These are phyloP conservation scores for Macrocentrus cingulum DNA, from an alignment of 1,140 invertebrate species.

Conservation along the genomic window DNA sequence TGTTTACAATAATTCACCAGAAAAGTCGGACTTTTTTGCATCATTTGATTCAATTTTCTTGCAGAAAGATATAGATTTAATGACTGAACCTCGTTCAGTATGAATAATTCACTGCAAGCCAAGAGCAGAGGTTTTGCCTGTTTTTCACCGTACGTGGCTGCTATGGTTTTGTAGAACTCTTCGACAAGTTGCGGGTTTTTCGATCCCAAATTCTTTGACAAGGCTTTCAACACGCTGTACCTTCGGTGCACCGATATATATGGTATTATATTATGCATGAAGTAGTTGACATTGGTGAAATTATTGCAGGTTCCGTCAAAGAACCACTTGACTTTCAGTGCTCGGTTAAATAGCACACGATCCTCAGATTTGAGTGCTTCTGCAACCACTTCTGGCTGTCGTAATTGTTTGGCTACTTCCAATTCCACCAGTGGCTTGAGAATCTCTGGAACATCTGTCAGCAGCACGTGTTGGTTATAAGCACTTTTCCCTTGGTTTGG, in stretches of 20 bases:
- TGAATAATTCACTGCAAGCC: slow-evolving; percentile 6
- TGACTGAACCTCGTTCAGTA: slow-evolving; percentile 10
- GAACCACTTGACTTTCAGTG: slow-evolving; percentile 36
- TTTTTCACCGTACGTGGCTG: slow-evolving; percentile 22
- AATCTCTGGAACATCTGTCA: slow-evolving; percentile 27
- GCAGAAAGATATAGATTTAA: slow-evolving; percentile 19
- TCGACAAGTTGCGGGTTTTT: slow-evolving; percentile 27
- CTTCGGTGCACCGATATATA: slow-evolving; percentile 36
- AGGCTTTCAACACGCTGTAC: slow-evolving; percentile 32
- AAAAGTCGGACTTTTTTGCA: slow-evolving; percentile 34
- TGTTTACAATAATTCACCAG: slow-evolving; percentile 39
- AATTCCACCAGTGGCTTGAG: slow-evolving; percentile 33
- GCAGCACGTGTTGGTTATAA: too few species aligned
- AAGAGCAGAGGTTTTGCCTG: slow-evolving; percentile 24
- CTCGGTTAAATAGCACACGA: slow-evolving; percentile 31
- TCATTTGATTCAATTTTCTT: slow-evolving; percentile 27
- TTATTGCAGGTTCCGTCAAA: slow-evolving; percentile 32
- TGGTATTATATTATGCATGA: slow-evolving; percentile 35
- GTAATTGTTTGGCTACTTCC: slow-evolving; percentile 34
- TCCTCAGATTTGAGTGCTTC: slow-evolving; percentile 40
- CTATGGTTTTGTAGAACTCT: slow-evolving; percentile 31
- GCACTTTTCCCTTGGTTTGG: too few species aligned
- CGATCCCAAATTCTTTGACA: slow-evolving; percentile 24
- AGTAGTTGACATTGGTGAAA: slow-evolving; percentile 33
- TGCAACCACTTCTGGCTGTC: slow-evolving; percentile 28